Evolutionary conservation across 2,888 invertebrate genomes (phyloP), one percentile per base, ranked within the genome.

Genomic region (Drosophila putrida): DNA sequence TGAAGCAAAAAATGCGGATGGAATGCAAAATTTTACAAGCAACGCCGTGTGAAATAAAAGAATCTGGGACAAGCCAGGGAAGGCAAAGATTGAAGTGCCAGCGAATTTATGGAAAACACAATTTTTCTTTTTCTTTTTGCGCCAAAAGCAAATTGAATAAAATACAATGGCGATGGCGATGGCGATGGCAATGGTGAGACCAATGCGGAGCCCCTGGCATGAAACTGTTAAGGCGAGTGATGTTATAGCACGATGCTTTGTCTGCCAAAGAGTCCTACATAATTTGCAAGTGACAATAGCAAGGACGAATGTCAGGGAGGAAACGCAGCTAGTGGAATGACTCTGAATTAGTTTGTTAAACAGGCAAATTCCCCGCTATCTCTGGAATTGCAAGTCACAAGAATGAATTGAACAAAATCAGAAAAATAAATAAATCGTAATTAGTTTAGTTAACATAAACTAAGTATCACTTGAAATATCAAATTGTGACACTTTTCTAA

Each of bases 41-140:
- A 27, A 44, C 36, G 39, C 58, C 43, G 76, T 59, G 61, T 68
- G 71, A 80, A 80, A 77, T 67, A 65, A 61, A 10, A 60, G 61
- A 63, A 65, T 15, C 33, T 43, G 13, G 39, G 33, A 8, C 31
- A 38, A 43, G 11, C 11, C 20, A 31, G 44, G 33, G 6, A 41
- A 36, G 28, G 31, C 44, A 63, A 36, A 84, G 80, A 88, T 83
- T 83, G 82, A 83, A 83, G 82, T 83, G 88, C 86, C 85, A 80
- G 88, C 71, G 70, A 88, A 84, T 84, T 87, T 88, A 88, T 84
- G 87, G 79, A 87, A 88, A 88, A 88, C 82, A 75, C 70, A 71
- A 71, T 73, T 73, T 58, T 46, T 31, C 31, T 66, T 75, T 65
- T 47, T 63, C 50, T 58, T 61, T 63, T 53, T 60, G 75, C 71